phyloP scores from a whole-genome alignment of 2,888 invertebrate genomes.

The Leptinotarsa tumamoca region DNA sequence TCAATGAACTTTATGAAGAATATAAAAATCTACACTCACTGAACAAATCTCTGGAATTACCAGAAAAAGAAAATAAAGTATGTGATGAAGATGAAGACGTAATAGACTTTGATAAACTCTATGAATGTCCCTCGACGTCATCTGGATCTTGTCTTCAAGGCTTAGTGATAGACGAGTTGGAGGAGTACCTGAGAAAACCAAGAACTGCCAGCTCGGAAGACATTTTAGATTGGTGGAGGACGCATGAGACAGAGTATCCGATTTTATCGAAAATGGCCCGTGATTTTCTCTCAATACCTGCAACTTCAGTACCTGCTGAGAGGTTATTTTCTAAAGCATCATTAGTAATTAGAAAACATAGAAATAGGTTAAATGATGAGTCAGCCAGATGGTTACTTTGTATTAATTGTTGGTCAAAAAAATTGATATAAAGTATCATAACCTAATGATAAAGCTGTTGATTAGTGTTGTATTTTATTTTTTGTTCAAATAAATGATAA shows the following conservation, averaged over 20 bases:
- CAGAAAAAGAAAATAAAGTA: conserved; percentile 4
- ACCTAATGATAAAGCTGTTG: too few species aligned
- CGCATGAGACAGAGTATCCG: conserved; percentile 34
- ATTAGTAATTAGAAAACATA: conserved; percentile 31
- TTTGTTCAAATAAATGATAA: too few species aligned
- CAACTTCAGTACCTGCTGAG: conserved; percentile 37
- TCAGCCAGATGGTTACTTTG: conserved; percentile 31
- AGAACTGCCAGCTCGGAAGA: conserved; percentile 31
- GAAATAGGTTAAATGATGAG: conserved; percentile 34
- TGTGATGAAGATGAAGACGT: conserved; percentile 9
- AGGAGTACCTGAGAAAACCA: conserved; percentile 28
- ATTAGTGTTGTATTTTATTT: too few species aligned
- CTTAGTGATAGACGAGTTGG: background rate
- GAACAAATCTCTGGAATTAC: background rate
- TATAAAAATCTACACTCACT: background rate
- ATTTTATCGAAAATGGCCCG: conserved; percentile 26
- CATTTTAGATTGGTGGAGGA: conserved; percentile 43
- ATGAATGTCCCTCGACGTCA: background rate
- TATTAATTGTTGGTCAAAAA: conserved; percentile 33
- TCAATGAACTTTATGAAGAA: conserved; percentile 19
- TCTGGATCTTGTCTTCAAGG: background rate
- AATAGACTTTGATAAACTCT: conserved; percentile 4
- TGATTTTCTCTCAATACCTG: conserved; percentile 27
- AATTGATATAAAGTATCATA: conserved; percentile 3
- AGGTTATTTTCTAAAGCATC: conserved; percentile 38